Conservation (phyloP, 1,140 invertebrate genomes). For the Polypedilum pembai region DNA sequence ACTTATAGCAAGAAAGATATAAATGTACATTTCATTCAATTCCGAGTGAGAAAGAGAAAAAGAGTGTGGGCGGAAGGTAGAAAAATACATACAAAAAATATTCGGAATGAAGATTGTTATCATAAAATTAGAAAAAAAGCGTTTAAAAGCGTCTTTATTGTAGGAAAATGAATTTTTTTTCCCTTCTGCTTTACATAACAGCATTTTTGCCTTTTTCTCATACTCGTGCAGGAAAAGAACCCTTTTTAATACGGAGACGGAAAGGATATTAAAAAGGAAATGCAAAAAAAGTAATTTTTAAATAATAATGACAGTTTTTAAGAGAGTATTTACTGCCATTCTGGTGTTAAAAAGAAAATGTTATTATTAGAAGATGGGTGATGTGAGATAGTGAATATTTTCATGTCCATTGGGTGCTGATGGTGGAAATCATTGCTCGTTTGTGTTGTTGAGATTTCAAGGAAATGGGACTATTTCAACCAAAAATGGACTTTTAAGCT, state of each 20-base stretch:
- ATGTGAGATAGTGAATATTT: too few relatives aligned
- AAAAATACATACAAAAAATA: neutral
- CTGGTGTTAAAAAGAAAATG: conserved; percentile 11
- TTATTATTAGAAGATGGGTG: too few relatives aligned
- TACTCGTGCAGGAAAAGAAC: neutral
- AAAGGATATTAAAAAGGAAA: conserved; percentile 28
- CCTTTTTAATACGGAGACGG: conserved; percentile 21
- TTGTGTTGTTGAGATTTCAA: neutral
- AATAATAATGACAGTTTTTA: conserved; percentile 26
- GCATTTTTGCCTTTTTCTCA: neutral
- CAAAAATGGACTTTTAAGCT: neutral
- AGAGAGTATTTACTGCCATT: conserved; percentile 26
- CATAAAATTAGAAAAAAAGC: conserved; percentile 28
- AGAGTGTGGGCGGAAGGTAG: neutral
- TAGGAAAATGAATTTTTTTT: neutral
- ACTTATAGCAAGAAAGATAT: too few relatives aligned
- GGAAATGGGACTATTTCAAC: neutral
- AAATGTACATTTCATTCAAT: too few relatives aligned
- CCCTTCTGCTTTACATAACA: neutral
- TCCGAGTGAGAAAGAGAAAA: neutral
- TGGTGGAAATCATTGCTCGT: too few relatives aligned
- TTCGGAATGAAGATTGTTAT: conserved; percentile 10
- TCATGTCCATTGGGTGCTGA: too few relatives aligned
- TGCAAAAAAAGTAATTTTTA: conserved; percentile 27
- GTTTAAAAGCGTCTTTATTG: conserved; percentile 25